A percentile compares a stretch with the other conserved stretches of the same genome.
phyloP scores from a whole-genome alignment of 1,140 invertebrate genomes.

The Cryptotermes secundus region DNA sequence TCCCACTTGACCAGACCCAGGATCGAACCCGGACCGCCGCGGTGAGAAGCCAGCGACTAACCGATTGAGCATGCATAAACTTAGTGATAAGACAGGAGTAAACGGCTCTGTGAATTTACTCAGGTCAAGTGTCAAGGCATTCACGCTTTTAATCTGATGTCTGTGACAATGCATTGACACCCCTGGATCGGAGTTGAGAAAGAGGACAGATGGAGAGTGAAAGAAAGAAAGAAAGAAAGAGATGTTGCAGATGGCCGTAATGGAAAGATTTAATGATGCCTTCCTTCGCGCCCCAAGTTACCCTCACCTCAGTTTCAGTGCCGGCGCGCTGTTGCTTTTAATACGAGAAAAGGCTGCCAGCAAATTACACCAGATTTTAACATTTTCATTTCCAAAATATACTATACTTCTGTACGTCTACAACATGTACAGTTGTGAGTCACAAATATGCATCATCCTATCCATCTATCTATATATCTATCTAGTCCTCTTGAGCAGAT shows the following conservation, averaged over 20 bases:
- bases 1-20: no score
- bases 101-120: no score
- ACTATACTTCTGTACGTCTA: not conserved
- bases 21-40: no score
- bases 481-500: no score
- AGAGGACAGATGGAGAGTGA: not conserved
- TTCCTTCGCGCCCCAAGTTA: slow-evolving; percentile 33
- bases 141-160: no score
- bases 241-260: slow-evolving; percentile 46
- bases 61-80: no score
- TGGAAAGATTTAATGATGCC: slow-evolving; percentile 46
- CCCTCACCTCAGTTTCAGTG: not conserved
- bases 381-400: slow-evolving; percentile 14
- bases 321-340: slow-evolving; percentile 1
- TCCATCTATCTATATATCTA: no score
- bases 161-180: no score
- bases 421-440: not conserved
- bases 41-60: no score
- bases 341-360: not conserved
- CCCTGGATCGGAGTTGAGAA: not conserved
- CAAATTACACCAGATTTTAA: slow-evolving; percentile 20
- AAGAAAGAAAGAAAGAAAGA: slow-evolving; percentile 28
- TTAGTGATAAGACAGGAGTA: no score
- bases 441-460: not conserved
- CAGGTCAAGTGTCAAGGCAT: no score